Base-by-base conservation (phyloP, 2,113 vertebrate species). In the Sylvilagus bachmani region DNA sequence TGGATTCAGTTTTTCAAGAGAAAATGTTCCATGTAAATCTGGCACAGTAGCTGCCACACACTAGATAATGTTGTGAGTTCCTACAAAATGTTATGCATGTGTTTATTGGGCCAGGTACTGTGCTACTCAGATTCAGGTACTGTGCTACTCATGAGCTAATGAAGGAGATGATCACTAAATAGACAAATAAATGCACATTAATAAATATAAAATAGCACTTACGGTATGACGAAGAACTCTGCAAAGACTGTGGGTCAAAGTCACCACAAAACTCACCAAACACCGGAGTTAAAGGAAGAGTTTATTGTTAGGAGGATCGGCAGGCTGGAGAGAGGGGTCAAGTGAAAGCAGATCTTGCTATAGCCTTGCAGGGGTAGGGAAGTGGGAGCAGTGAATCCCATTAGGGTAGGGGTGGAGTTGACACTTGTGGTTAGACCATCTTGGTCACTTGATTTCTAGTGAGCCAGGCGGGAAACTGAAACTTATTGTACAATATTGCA, bases 1-100 rank as follows among this genome's bases (percentile, higher is more conserved):
- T 91, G 66, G 66, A 80, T 95, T 93, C 44, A 67, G 16, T 94
- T 89, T 71, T 77, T 88, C 73, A 71, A 71, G 27, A 94, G 85
- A 86, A 85, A 89, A 86, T 58, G 62, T 4, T 51, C 61, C 10
- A 24, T 38, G 24, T 33, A 80, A 90, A 61, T 71, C 61, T 92
- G 62, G 53, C n/a, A 24, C 22, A 88, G 90, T 33, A 92, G 6
- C 49, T 96, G n/a, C 12, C 22, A 75, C 11, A 25, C 58, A 49
- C 17, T 75, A 91, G 90, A 33, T n/a, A 75, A 64, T 89, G 5
- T n/a, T 75, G 10, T 89, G 33, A 83, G 5, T 81, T 86, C n/a
- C 74, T 89, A 61, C 36, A 62, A 77, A 6, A 69, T 21, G 85
- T 75, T 61, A 24, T 92, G 27, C 24, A 22, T 83, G 66, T 17